Evolutionary conservation across 2,888 invertebrate species (phyloP), one percentile per base, ranked within the genome.

Genomic region (Nasonia oneida): DNA sequence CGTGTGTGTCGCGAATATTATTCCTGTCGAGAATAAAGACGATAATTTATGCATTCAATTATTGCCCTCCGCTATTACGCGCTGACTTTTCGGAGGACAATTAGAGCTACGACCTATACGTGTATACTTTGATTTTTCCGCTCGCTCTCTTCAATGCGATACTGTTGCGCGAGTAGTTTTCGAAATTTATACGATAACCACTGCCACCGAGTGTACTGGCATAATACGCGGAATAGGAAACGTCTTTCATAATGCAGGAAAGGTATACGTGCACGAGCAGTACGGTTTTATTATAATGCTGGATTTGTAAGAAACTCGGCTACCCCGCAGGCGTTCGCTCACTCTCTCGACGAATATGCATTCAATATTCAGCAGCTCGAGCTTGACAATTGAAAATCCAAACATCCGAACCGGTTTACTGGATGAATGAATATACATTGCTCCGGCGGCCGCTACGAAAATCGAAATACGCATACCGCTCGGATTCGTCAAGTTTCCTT

Each of bases 331-430:
- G n/a, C n/a, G 18, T n/a, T n/a, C n/a, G 4, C n/a, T 61, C 29
- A 29, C 29, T 29, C 29, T 29, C 37, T 37, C n/a, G 8, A 18
- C 6, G n/a, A 53, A 53, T 57, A 18, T n/a, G 57, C 57, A 61
- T 61, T 61, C 57, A 61, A 61, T 61, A 61, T 61, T 61, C 57
- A 61, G 57, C 57, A 61, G 57, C 57, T 8, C n/a, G n/a, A 61
- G 57, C n/a, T 61, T n/a, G 57, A 61, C n/a, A 61, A 61, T 61
- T n/a, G 57, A 61, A 61, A 61, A 61, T 61, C 8, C 57, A 61
- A 61, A 61, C 57, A 61, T 61, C n/a, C 57, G n/a, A n/a, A 61
- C 57, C 23, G n/a, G 57, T 61, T 61, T 61, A 61, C 57, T n/a
- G 57, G 57, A 61, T 61, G 57, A 61, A 61, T 61, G 57, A 61